These are phyloP conservation scores for Monopterus albus DNA, from an alignment of 2,113 vertebrate genomes.

Conservation along the genomic window DNA sequence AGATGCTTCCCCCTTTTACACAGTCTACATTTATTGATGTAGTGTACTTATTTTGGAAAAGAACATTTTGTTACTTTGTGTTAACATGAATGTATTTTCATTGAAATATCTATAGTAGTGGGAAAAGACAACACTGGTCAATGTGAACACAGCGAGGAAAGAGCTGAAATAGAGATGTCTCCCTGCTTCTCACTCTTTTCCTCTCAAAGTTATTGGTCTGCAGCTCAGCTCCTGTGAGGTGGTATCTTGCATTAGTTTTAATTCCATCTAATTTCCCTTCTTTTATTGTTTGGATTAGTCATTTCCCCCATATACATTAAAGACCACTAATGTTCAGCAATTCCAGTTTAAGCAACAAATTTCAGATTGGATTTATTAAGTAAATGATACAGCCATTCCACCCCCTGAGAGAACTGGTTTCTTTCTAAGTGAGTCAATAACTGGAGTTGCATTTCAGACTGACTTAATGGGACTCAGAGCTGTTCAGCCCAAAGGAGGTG, in stretches of 20 bases:
- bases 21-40: slow-evolving; percentile 45
- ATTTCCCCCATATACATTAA: slow-evolving; percentile 35
- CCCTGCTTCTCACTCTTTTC: neutral
- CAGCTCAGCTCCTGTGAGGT: slow-evolving; percentile 28
- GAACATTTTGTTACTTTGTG: slow-evolving; percentile 42
- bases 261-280: slow-evolving; percentile 29
- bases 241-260: slow-evolving; percentile 16
- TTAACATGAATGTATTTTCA: slow-evolving; percentile 58
- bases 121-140: neutral
- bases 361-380: slow-evolving; percentile 37
- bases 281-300: slow-evolving; percentile 38
- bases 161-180: neutral
- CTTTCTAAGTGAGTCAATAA: slow-evolving; percentile 30
- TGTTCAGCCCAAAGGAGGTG: slow-evolving; percentile 24
- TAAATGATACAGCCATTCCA: slow-evolving; percentile 38
- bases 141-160: neutral
- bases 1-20: slow-evolving; percentile 42
- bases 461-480: slow-evolving; percentile 21
- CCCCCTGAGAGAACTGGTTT: slow-evolving; percentile 21
- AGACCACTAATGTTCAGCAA: slow-evolving; percentile 26
- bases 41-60: slow-evolving; percentile 38
- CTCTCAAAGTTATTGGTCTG: slow-evolving; percentile 2
- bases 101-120: slow-evolving; percentile 32
- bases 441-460: slow-evolving; percentile 40
- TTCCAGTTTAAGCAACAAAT: slow-evolving; percentile 35